Evolutionary conservation across 1,140 invertebrate genomes (phyloP).

Genomic region (Ceratina calcarata): DNA sequence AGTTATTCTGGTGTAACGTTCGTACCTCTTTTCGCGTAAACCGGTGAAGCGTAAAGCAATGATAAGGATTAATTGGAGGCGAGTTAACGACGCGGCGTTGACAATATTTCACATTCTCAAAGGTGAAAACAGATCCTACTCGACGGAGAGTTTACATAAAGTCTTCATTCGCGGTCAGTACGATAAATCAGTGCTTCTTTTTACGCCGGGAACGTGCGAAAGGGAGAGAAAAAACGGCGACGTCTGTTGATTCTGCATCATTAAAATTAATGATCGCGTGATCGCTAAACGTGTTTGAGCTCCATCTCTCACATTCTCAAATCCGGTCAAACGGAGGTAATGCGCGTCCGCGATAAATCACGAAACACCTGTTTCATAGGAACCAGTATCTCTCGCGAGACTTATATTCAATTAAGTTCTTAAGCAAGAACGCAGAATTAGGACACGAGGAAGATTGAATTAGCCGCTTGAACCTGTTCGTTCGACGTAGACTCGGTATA

Average conservation of each 20-base stretch:
- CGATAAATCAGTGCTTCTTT: conserved; percentile 41
- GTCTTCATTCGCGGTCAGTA: conserved; percentile 25
- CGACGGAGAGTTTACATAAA: conserved; percentile 35
- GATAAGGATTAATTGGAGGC: conserved; percentile 43
- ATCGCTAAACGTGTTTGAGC: conserved; percentile 40
- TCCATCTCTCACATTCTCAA: conserved; percentile 20
- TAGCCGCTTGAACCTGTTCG: background rate
- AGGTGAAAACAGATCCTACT: conserved; percentile 35
- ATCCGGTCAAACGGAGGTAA: conserved; percentile 5
- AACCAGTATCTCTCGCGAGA: background rate
- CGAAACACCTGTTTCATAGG: conserved; percentile 31
- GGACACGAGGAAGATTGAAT: conserved; percentile 3
- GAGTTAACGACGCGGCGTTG: conserved; percentile 1
- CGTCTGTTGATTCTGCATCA: conserved; percentile 23
- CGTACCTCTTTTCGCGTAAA: background rate
- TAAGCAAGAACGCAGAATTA: background rate
- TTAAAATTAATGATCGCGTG: conserved; percentile 52
- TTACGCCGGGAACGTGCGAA: too few species aligned
- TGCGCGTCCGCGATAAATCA: conserved; percentile 23
- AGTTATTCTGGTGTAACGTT: background rate
- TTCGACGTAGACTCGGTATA: conserved; percentile 30
- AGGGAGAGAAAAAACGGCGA: background rate
- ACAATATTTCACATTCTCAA: conserved; percentile 27
- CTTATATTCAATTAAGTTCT: conserved; percentile 19
- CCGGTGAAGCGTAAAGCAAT: background rate